phyloP scores from a whole-genome alignment of 2,113 vertebrate species.

The Scomber scombrus region DNA sequence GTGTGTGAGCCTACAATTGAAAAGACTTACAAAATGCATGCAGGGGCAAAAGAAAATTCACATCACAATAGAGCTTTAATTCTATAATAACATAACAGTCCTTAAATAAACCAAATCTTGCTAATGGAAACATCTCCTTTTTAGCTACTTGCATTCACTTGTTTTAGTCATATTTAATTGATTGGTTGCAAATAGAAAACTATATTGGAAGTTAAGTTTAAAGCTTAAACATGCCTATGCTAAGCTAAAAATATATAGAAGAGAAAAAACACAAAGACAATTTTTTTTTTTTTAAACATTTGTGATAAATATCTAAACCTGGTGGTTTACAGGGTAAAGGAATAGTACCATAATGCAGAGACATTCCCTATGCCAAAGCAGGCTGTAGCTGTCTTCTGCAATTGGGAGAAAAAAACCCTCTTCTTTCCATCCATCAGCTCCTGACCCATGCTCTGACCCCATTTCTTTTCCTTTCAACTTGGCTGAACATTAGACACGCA shows the following conservation, averaged over 20 bases:
- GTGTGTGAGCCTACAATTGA: slow-evolving; percentile 1
- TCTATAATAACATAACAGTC: not conserved
- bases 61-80: not conserved
- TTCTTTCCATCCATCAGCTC: slow-evolving; percentile 48
- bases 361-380: slow-evolving; percentile 25
- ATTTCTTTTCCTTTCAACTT: slow-evolving; percentile 59
- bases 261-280: not conserved
- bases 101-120: slow-evolving; percentile 16
- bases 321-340: slow-evolving; percentile 2
- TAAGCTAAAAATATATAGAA: not conserved
- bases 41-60: not conserved
- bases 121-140: slow-evolving; percentile 6
- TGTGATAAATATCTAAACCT: slow-evolving; percentile 2
- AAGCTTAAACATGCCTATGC: too few relatives aligned
- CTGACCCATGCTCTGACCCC: slow-evolving; percentile 52
- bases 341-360: slow-evolving; percentile 7
- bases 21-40: not conserved
- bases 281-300: not conserved
- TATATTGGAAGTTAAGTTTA: not conserved
- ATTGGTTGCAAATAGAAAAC: slow-evolving; percentile 1
- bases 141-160: not conserved
- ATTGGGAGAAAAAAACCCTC: slow-evolving; percentile 18
- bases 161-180: not conserved
- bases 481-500: slow-evolving; percentile 51
- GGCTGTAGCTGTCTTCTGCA: slow-evolving; percentile 41